Percentiles rank a stretch among this genome's conserved stretches.
These are phyloP conservation scores for Agapornis canus DNA, from an alignment of 2,797 vertebrate species.

Conservation along the genomic window DNA sequence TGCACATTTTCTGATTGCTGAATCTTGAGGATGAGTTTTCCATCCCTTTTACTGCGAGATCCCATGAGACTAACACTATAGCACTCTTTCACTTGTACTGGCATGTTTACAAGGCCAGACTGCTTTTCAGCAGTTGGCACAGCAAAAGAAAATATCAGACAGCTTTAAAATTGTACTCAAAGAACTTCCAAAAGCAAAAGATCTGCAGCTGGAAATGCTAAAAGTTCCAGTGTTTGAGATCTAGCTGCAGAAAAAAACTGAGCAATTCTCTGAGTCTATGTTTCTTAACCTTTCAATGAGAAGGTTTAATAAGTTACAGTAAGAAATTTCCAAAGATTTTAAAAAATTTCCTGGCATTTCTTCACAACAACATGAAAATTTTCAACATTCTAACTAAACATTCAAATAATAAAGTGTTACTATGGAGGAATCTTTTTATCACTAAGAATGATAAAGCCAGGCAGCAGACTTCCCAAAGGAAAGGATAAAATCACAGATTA, in stretches of 20 bases:
- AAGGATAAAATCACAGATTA: too few species aligned
- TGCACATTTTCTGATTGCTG: not conserved
- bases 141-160: conserved; percentile 1
- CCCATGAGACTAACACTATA: not conserved
- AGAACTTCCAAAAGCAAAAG: not conserved
- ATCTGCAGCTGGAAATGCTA: not conserved
- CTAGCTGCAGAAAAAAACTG: not conserved
- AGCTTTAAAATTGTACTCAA: not conserved
- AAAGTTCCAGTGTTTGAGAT: not conserved
- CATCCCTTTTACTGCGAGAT: not conserved
- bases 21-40: conserved; percentile 13
- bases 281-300: not conserved
- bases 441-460: rapidly evolving
- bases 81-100: not conserved
- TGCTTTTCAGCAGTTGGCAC: conserved; percentile 20
- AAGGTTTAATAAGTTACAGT: not conserved
- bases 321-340: not conserved
- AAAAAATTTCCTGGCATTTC: not conserved
- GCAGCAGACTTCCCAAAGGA: not conserved
- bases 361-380: not conserved
- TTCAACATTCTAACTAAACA: not conserved
- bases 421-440: not conserved
- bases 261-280: not conserved
- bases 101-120: not conserved
- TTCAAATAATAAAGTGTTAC: not conserved